These are phyloP conservation scores for Hyposoter dolosus DNA, from an alignment of 2,888 invertebrate genomes.

Conservation along the genomic window DNA sequence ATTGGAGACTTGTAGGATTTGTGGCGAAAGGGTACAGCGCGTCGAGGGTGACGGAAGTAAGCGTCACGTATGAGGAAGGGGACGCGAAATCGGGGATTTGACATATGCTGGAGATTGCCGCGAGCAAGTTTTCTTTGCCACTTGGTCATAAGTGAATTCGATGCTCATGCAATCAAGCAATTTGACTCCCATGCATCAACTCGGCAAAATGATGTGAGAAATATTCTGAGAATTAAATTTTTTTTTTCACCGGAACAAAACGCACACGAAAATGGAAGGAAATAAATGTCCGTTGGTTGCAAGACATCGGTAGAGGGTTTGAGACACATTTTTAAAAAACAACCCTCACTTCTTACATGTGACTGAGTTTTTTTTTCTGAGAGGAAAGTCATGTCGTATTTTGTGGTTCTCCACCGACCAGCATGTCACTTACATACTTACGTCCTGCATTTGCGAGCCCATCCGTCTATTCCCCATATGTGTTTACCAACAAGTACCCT, in stretches of 20 bases:
- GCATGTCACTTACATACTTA: constrained; percentile 48
- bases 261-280: neutral
- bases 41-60: constrained; percentile 46
- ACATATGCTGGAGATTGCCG: constrained; percentile 38
- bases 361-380: constrained; percentile 74
- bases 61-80: constrained; percentile 74
- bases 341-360: constrained; percentile 29
- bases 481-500: constrained; percentile 39
- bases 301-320: constrained; percentile 18
- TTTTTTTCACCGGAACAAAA: neutral
- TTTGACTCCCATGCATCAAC: neutral
- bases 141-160: neutral
- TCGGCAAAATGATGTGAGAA: neutral
- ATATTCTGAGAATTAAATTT: neutral
- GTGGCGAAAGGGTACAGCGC: constrained; percentile 69
- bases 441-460: constrained; percentile 59
- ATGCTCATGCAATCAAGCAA: neutral
- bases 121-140: neutral
- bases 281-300: neutral
- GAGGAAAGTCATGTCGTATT: constrained; percentile 82
- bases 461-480: constrained; percentile 70
- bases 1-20: constrained; percentile 77
- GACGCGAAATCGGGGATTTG: constrained; percentile 71
- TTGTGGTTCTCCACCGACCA: constrained; percentile 76
- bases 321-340: constrained; percentile 23